phyloP scores from a whole-genome alignment of 2,797 vertebrate genomes.

The Melanotaenia pygmaea region DNA sequence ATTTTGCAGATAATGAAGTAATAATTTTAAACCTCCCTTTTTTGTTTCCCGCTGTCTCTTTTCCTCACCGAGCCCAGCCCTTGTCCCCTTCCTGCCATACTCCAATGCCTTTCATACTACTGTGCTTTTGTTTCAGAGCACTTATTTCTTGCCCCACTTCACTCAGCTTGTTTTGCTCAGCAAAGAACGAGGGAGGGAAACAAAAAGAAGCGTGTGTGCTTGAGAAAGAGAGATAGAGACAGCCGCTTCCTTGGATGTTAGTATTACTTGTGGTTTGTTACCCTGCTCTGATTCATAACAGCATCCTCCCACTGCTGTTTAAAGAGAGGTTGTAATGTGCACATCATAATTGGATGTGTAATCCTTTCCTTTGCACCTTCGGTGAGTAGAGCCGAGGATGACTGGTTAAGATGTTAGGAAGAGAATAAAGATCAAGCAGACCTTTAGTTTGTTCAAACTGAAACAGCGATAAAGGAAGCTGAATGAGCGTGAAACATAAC shows the following conservation, averaged over 20 bases:
- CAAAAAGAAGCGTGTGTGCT: slow-evolving; percentile 6
- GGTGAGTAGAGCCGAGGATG: slow-evolving; percentile 63
- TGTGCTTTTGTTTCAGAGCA: slow-evolving; percentile 71
- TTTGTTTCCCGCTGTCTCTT: slow-evolving; percentile 33
- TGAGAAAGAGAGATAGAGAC: slow-evolving; percentile 26
- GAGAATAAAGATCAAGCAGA: slow-evolving; percentile 61
- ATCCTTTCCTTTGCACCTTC: slow-evolving; percentile 70
- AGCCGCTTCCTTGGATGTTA: slow-evolving; percentile 43
- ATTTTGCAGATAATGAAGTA: slow-evolving; percentile 72
- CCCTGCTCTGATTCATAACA: slow-evolving; percentile 57
- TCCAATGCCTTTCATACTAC: slow-evolving; percentile 72
- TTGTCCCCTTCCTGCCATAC: slow-evolving; percentile 56
- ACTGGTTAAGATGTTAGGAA: slow-evolving; percentile 71
- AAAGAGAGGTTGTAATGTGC: slow-evolving; percentile 58
- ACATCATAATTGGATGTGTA: slow-evolving; percentile 68
- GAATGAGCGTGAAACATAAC: slow-evolving; percentile 10
- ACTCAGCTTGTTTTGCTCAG: slow-evolving; percentile 65
- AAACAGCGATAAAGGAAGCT: slow-evolving; percentile 16
- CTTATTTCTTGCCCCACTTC: slow-evolving; percentile 75
- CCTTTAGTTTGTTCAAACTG: slow-evolving; percentile 28
- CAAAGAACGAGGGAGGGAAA: slow-evolving; percentile 34
- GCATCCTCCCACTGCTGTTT: slow-evolving; percentile 61
- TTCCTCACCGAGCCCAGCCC: slow-evolving; percentile 35
- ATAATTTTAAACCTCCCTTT: slow-evolving; percentile 63
- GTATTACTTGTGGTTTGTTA: slow-evolving; percentile 61